Conservation (phyloP, 1,140 invertebrate genomes). For the Drosophila sp. region DNA sequence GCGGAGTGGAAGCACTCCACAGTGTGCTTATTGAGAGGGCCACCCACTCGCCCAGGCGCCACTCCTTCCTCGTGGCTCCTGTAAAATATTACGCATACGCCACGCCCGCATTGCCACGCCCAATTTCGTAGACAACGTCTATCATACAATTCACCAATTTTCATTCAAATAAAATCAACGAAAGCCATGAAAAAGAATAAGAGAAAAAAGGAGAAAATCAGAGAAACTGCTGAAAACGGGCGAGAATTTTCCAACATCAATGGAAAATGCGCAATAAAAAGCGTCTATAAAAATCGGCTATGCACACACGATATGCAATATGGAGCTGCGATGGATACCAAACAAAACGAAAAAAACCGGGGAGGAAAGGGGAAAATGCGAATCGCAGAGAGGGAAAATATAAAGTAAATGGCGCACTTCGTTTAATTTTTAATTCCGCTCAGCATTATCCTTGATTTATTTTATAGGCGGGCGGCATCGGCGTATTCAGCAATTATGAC, state of each 20-base stretch:
- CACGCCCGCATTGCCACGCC: slow-evolving; percentile 66
- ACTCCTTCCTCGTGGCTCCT: neutral
- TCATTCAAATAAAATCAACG: slow-evolving; percentile 79
- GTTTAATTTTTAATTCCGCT: slow-evolving; percentile 79
- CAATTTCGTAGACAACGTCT: slow-evolving; percentile 53
- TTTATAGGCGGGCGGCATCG: slow-evolving; percentile 65
- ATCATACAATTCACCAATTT: slow-evolving; percentile 80
- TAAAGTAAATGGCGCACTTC: slow-evolving; percentile 75
- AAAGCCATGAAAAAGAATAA: slow-evolving; percentile 37
- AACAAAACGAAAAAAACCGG: slow-evolving; percentile 2
- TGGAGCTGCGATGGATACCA: slow-evolving; percentile 43
- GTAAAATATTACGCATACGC: slow-evolving; percentile 76
- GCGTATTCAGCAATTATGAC: slow-evolving; percentile 77
- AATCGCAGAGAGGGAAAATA: slow-evolving; percentile 1
- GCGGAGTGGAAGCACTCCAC: neutral
- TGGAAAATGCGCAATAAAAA: slow-evolving; percentile 79
- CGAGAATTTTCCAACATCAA: slow-evolving; percentile 73
- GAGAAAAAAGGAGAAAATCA: slow-evolving; percentile 4
- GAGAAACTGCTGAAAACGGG: slow-evolving; percentile 40
- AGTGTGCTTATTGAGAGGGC: slow-evolving; percentile 24
- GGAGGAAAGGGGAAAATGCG: slow-evolving; percentile 11
- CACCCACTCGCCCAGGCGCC: neutral
- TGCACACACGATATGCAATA: slow-evolving; percentile 70
- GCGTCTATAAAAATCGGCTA: slow-evolving; percentile 78
- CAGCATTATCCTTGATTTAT: slow-evolving; percentile 80